phyloP scores from a whole-genome alignment of 2,888 invertebrate species.

The Machimus atricapillus region DNA sequence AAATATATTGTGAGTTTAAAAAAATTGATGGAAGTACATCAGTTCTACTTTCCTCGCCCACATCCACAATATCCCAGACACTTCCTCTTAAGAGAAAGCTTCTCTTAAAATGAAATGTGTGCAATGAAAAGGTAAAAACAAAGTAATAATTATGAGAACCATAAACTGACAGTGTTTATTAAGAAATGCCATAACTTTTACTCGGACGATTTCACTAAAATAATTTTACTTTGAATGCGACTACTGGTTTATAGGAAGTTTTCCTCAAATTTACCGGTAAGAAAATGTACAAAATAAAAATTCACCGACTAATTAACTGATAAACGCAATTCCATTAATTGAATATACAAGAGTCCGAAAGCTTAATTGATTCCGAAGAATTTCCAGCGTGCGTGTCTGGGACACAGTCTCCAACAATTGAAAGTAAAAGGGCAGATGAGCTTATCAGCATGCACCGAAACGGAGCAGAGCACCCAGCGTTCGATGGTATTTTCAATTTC shows the following conservation, averaged over 20 bases:
- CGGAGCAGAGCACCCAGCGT: neutral
- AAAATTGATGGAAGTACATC: neutral
- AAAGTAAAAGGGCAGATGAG: neutral
- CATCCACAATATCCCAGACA: neutral
- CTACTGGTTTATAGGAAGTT: neutral
- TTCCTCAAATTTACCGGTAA: neutral
- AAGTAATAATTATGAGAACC: neutral
- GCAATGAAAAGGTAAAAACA: neutral
- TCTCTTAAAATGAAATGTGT: neutral
- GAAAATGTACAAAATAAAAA: neutral
- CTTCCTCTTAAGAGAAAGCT: neutral
- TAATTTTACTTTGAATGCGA: neutral
- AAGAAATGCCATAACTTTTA: neutral
- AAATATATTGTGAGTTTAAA: neutral
- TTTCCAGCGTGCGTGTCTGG: neutral
- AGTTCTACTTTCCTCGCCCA: neutral
- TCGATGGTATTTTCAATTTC: neutral
- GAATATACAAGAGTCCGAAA: neutral
- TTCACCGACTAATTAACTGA: neutral
- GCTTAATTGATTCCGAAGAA: neutral
- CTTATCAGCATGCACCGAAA: neutral
- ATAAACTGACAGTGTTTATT: neutral
- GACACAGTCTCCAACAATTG: neutral
- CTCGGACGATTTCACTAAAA: neutral
- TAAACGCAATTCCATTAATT: neutral